These are phyloP conservation scores for Mormyrus proboscirostris DNA, from an alignment of 2,797 vertebrate species.

Conservation along the genomic window DNA sequence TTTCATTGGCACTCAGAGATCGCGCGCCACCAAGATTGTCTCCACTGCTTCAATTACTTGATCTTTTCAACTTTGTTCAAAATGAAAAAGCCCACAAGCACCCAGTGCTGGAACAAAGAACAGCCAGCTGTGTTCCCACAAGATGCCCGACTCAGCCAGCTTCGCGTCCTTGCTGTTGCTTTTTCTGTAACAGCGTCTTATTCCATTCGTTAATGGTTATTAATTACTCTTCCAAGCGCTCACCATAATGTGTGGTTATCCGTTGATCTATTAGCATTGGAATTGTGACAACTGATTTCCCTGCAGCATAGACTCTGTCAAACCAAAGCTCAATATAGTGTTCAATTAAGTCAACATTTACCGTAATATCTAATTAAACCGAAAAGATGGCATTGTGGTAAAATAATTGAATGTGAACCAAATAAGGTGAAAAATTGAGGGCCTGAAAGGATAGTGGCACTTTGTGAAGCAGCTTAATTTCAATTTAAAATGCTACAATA, in stretches of 20 bases:
- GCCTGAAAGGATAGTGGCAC: neutral
- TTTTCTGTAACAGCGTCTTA: neutral
- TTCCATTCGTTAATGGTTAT: conserved; percentile 31
- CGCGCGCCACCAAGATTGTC: conserved; percentile 63
- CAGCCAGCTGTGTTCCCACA: conserved; percentile 25
- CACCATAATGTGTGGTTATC: conserved; percentile 36
- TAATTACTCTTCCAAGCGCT: conserved; percentile 38
- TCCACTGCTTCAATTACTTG: conserved; percentile 71
- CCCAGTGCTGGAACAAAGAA: conserved; percentile 46
- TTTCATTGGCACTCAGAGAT: conserved; percentile 67
- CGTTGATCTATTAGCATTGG: conserved; percentile 30
- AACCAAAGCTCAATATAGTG: conserved; percentile 34
- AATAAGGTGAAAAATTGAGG: neutral
- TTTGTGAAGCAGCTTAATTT: neutral
- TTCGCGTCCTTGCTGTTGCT: neutral
- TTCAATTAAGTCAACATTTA: neutral
- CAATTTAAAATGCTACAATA: neutral
- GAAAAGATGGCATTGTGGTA: neutral
- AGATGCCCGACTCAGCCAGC: neutral
- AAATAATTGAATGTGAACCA: neutral
- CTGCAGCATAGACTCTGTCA: conserved; percentile 39
- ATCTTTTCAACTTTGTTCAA: conserved; percentile 67
- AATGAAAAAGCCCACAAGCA: conserved; percentile 65
- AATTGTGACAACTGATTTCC: conserved; percentile 43
- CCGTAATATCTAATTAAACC: neutral